A percentile compares a stretch with the other conserved stretches of the same genome.
Conservation (phyloP, 2,888 invertebrate species). For the Laothoe populi region DNA sequence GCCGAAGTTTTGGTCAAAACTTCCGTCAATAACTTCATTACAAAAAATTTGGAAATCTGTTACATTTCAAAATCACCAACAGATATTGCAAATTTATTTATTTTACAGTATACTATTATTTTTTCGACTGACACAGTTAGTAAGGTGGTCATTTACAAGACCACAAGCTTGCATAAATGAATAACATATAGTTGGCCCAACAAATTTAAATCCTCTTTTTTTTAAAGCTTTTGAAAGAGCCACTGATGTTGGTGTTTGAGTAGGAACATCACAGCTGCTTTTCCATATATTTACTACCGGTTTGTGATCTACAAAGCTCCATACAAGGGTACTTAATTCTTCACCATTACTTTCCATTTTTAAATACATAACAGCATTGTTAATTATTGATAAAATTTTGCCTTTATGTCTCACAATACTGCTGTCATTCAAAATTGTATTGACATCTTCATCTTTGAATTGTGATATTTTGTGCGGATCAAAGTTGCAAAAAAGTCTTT, state of each 20-base stretch:
- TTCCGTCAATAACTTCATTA: too few species aligned
- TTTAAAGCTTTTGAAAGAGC: slow-evolving; percentile 65
- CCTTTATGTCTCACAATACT: slow-evolving; percentile 65
- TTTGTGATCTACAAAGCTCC: slow-evolving; percentile 66
- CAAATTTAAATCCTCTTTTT: slow-evolving; percentile 67
- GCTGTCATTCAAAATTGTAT: slow-evolving; percentile 46
- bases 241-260: slow-evolving; percentile 54
- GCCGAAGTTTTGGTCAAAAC: too few species aligned
- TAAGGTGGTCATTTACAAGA: slow-evolving; percentile 70
- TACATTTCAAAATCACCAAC: background rate
- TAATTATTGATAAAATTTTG: slow-evolving; percentile 68
- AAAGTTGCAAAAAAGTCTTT: slow-evolving; percentile 60
- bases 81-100: background rate
- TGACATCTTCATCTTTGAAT: slow-evolving; percentile 51
- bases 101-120: background rate
- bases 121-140: slow-evolving; percentile 47
- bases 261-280: slow-evolving; percentile 56
- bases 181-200: slow-evolving; percentile 73
- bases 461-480: slow-evolving; percentile 58
- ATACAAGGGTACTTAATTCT: slow-evolving; percentile 66
- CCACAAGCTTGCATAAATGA: slow-evolving; percentile 81
- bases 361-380: slow-evolving; percentile 66
- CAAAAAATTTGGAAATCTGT: background rate
- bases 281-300: slow-evolving; percentile 64
- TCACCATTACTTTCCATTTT: slow-evolving; percentile 61